These are phyloP conservation scores for Brachirus orientalis DNA, from an alignment of 2,113 vertebrate genomes.

Conservation along the genomic window DNA sequence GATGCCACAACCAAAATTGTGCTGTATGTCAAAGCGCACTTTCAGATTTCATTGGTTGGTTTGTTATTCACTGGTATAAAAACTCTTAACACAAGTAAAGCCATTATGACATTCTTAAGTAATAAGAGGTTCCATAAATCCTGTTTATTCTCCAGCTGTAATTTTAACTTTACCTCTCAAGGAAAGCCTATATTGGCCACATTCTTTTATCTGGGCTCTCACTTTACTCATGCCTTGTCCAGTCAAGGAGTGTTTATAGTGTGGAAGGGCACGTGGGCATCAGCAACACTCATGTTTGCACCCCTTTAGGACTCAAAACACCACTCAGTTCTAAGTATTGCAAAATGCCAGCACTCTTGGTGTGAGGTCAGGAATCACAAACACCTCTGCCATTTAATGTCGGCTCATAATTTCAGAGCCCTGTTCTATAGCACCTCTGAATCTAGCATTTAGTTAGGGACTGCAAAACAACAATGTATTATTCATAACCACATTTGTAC, in stretches of 20 bases:
- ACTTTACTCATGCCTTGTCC: neutral
- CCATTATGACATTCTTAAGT: neutral
- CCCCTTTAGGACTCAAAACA: slow-evolving; percentile 25
- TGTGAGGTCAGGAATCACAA: slow-evolving; percentile 27
- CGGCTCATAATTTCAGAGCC: too few species aligned
- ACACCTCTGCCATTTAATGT: neutral
- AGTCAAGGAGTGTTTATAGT: slow-evolving; percentile 6
- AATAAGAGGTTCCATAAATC: neutral
- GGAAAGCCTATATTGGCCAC: slow-evolving; percentile 2
- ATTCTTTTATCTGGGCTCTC: neutral
- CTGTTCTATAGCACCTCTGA: too few species aligned
- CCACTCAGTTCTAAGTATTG: slow-evolving; percentile 20
- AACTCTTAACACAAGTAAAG: too few species aligned
- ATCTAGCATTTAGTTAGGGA: neutral
- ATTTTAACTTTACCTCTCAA: too few species aligned
- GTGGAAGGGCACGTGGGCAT: slow-evolving; percentile 18
- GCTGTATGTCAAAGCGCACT: too few species aligned
- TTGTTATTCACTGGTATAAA: too few species aligned
- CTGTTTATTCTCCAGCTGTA: neutral
- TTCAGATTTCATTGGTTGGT: too few species aligned
- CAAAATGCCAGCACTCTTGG: slow-evolving; percentile 36
- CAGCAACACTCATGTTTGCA: slow-evolving; percentile 17
- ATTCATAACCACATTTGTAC: too few species aligned
- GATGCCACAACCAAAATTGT: too few species aligned
- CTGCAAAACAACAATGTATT: neutral